Evolutionary conservation across 1,140 invertebrate genomes (phyloP), one percentile per base, ranked within the genome.

Genomic region (Vollenhovia emeryi): DNA sequence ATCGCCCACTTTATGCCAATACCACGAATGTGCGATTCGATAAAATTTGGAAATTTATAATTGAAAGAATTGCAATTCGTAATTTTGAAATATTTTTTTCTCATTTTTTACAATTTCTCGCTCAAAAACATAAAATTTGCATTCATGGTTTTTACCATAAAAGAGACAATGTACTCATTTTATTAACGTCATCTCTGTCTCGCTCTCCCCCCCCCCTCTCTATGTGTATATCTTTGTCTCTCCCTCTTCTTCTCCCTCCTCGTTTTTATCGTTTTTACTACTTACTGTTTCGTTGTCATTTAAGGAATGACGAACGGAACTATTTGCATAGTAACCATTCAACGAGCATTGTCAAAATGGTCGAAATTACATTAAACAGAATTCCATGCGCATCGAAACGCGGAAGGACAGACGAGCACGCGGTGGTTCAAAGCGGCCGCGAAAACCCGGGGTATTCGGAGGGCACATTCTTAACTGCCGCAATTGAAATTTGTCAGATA

Each of bases 401-500:
- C 83, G 73, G 84, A 66, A 64, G 79, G 66, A 86, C 36, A 89
- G 74, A 86, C 73, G 69, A 13, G 71, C 75, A 78, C 86, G 86
- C 50, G 11, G 7, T 36, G 68, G 90, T 84, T 90, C 93, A 94
- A 94, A 94, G 93, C 90, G 87, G 93, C 93, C 93, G 86, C 93
- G 87, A 55, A 89, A 92, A 85, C 86, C n/a, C 86, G 43, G 87
- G n/a, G 89, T 91, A 93, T 93, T 91, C 84, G 90, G 90, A 91
- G 88, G 87, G 89, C 88, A 88, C 91, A 92, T 92, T 92, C 91
- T 92, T 91, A 90, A 83, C 84, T 60, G 69, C 86, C 83, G 69
- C 86, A 91, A 88, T 86, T 90, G 82, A 89, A 93, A 92, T 92
- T 93, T 90, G 90, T 93, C 88, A 92, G 92, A 93, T 92, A 89